Evolutionary conservation across 2,888 invertebrate genomes (phyloP), one percentile per base, ranked within the genome.

Genomic region (Emmelina monodactyla): DNA sequence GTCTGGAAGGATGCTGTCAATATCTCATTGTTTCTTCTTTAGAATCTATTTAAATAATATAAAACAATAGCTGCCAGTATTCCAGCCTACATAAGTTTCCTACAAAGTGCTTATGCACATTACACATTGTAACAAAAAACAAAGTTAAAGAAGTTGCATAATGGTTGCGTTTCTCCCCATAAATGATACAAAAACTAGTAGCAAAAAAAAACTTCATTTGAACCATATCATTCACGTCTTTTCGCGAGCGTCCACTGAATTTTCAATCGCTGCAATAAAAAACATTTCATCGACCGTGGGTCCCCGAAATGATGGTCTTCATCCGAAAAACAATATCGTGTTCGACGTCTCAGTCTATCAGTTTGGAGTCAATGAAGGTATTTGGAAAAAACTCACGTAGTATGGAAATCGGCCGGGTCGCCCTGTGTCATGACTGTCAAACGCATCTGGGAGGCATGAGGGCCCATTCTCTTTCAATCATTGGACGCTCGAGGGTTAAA

Each of bases 331-430:
- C 76, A 76, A 78, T 76, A 75, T 72, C 69, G 56, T 51, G 58
- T 53, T 55, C 66, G 55, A 70, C 66, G 72, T 73, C 68, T 71
- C 71, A 71, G 72, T 73, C 70, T 65, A 72, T 75, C 68, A 62
- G 62, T 50, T 53, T 47, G 51, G 56, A 73, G 72, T 76, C 76
- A 73, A 79, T 75, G 71, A 60, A 49, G 64, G 63, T 58, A 59
- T 76, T 58, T 55, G 66, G 57, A 78, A 79, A 72, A 75, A 58
- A 69, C 67, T 76, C 78, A 78, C 78, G 78, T 79, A 72, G 64
- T 76, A 79, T 79, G 76, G 78, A 79, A 78, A 79, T 70, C 71
- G 75, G 69, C 67, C 66, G 73, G 72, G 71, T 71, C 63, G 71
- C 62, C 65, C 71, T 76, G 78, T 68, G 76, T 65, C 61, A 60